Base-by-base conservation (phyloP, 2,888 invertebrate species). In the Spisula solida region DNA sequence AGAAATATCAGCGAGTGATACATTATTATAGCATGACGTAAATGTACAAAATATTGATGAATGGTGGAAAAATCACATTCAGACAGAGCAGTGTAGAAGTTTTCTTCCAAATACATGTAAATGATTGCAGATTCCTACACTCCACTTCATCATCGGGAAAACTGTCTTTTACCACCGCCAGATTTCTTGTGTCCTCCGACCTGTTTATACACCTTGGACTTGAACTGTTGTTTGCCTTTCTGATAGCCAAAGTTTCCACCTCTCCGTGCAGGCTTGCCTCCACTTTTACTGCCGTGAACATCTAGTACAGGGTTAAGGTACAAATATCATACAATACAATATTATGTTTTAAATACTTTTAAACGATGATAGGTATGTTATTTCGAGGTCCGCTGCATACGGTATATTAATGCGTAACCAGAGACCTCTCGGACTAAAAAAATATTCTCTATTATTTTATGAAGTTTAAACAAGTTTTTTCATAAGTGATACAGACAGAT, bases 161-260 rank as follows among this genome's bases (percentile, higher is more conserved):
- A 93, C 87, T 93, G 92, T 48, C 92, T 56, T 18, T 83, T 91
- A 60, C 66, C 81, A 25, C 86, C 85, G 48, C 47, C 84, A 34
- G 51, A 51, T 48, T 87, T 91, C 83, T 91, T 91, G 20, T 89
- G 90, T 31, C 89, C 90, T 25, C 81, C 31, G 8, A 94, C 85
- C 79, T 92, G 93, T 90, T 94, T 95, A 88, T 92, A 95, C 1
- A 95, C 91, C 85, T 93, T 94, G 25, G 93, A 79, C 85, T 94
- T 94, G 75, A 93, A 86, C 55, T 92, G 88, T 41, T 93, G 88
- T 84, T 94, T 94, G 47, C 88, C 85, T 78, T 90, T 93, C 84
- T 93, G 91, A 87, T 93, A 94, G 20, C 94, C 94, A 80, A 89
- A 93, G 14, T 92, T 92, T 55, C 92, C 86, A 34, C 91, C 90